Percentiles rank a stretch among this genome's conserved stretches.
These are phyloP conservation scores for Neosalanx taihuensis DNA, from an alignment of 2,797 vertebrate genomes.

Conservation along the genomic window DNA sequence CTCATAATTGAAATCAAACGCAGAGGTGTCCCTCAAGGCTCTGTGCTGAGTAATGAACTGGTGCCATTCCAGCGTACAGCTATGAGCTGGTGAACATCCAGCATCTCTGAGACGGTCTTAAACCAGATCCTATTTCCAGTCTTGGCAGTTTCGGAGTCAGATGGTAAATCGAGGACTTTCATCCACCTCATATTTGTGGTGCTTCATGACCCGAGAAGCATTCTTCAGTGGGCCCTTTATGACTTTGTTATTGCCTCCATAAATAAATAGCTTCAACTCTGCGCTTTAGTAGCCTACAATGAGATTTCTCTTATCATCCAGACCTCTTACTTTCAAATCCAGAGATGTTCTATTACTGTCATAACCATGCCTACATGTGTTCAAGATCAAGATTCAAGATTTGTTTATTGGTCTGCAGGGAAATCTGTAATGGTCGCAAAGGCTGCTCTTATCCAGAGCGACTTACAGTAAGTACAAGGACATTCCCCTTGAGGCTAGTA, in stretches of 20 bases:
- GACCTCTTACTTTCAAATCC: too few species aligned
- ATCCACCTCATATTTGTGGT: neutral
- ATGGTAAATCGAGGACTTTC: constrained; percentile 17
- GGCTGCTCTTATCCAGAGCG: too few species aligned
- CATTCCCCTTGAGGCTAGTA: too few species aligned
- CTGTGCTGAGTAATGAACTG: constrained; percentile 34
- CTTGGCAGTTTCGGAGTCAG: constrained; percentile 9
- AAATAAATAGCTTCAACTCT: constrained; percentile 7
- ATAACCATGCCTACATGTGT: neutral
- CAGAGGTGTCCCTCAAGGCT: neutral
- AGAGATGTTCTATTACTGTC: neutral
- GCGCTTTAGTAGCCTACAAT: neutral
- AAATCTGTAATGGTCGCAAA: too few species aligned
- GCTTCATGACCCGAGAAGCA: neutral
- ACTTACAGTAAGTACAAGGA: too few species aligned
- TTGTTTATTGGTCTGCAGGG: constrained; percentile 16
- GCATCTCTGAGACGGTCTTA: constrained; percentile 21
- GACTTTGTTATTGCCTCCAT: neutral
- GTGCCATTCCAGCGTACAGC: constrained; percentile 21
- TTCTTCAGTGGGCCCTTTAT: neutral
- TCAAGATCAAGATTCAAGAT: constrained; percentile 2
- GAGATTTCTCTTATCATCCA: too few species aligned
- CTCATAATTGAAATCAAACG: constrained; percentile 15
- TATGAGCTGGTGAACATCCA: constrained; percentile 6
- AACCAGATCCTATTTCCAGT: constrained; percentile 30